phyloP scores from a whole-genome alignment of 2,797 vertebrate species.

The Neostethus bicornis region DNA sequence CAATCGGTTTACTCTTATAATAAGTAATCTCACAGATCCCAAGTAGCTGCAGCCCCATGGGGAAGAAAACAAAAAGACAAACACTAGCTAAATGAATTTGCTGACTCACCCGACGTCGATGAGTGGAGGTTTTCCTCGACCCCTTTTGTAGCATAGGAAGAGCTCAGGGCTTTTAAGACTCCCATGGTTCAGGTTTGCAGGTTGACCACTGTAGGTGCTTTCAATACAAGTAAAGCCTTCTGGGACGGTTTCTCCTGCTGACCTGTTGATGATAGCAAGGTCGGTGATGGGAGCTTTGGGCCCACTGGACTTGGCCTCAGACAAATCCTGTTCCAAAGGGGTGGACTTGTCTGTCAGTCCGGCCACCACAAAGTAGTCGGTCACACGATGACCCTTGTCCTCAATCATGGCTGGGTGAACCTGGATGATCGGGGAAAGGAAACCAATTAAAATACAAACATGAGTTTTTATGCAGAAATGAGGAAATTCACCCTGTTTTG shows the following conservation, averaged over 20 bases:
- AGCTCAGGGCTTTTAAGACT: slow-evolving; percentile 97
- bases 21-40: not conserved
- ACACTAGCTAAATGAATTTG: slow-evolving; percentile 6
- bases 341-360: slow-evolving; percentile 93
- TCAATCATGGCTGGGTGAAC: slow-evolving; percentile 88
- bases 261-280: slow-evolving; percentile 92
- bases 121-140: slow-evolving; percentile 89
- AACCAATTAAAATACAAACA: no score
- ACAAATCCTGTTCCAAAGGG: slow-evolving; percentile 91
- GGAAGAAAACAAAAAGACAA: slow-evolving; percentile 1
- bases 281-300: slow-evolving; percentile 96
- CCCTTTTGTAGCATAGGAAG: slow-evolving; percentile 94
- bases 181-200: slow-evolving; percentile 96
- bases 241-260: slow-evolving; percentile 91
- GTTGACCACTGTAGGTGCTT: slow-evolving; percentile 89
- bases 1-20: not conserved
- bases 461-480: no score
- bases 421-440: slow-evolving; percentile 52
- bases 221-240: slow-evolving; percentile 97
- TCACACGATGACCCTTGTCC: slow-evolving; percentile 96
- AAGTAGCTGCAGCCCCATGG: not conserved
- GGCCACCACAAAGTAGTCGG: slow-evolving; percentile 98
- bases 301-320: slow-evolving; percentile 88
- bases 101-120: slow-evolving; percentile 91
- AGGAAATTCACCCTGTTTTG: no score